These are phyloP conservation scores for Gandaritis pyraliata DNA, from an alignment of 2,888 invertebrate genomes.

Conservation along the genomic window DNA sequence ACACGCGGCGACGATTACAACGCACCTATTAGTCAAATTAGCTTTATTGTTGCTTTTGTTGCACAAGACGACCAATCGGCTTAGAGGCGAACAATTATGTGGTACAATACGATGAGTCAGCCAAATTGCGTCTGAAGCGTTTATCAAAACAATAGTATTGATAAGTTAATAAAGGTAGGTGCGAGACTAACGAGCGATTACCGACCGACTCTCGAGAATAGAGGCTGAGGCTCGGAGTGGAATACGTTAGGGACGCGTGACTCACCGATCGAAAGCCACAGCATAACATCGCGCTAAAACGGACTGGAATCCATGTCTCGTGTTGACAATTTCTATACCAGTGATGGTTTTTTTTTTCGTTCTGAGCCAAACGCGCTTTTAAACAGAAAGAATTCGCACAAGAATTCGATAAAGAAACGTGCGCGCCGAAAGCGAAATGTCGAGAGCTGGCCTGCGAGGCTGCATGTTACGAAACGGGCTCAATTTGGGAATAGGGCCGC, in stretches of 20 bases:
- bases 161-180: constrained; percentile 82
- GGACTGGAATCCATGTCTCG: constrained; percentile 63
- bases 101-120: constrained; percentile 81
- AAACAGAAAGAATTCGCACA: constrained; percentile 58
- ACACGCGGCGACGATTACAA: constrained; percentile 83
- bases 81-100: constrained; percentile 80
- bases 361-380: constrained; percentile 56
- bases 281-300: constrained; percentile 48
- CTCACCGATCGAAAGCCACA: constrained; percentile 57
- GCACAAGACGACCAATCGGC: constrained; percentile 77
- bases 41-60: constrained; percentile 80
- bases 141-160: constrained; percentile 84
- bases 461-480: constrained; percentile 73
- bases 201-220: constrained; percentile 65
- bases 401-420: constrained; percentile 58
- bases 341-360: constrained; percentile 56
- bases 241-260: constrained; percentile 73
- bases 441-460: constrained; percentile 57
- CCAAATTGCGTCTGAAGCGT: constrained; percentile 76
- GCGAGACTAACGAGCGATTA: constrained; percentile 79
- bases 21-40: constrained; percentile 84
- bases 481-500: constrained; percentile 74
- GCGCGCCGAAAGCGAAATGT: constrained; percentile 73
- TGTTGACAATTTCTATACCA: constrained; percentile 60
- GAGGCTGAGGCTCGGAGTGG: constrained; percentile 62